Conservation (phyloP, 1,140 invertebrate genomes). For the Ostrea denselamellosa region DNA sequence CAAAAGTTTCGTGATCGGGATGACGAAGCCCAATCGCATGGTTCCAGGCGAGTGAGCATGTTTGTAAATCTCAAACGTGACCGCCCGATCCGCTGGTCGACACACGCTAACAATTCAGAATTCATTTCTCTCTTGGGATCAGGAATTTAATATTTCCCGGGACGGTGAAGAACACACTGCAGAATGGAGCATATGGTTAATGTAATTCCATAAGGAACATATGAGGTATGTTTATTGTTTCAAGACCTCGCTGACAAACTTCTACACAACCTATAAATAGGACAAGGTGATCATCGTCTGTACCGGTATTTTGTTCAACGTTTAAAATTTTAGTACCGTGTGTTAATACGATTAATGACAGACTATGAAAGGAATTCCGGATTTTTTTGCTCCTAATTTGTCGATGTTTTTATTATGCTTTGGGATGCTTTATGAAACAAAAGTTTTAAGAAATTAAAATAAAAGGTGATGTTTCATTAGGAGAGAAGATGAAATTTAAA, state of each 20-base stretch:
- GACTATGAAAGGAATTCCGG: not conserved
- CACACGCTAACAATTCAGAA: not conserved
- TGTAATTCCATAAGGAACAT: not conserved
- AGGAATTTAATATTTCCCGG: not conserved
- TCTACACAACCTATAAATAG: no score
- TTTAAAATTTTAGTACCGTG: not conserved
- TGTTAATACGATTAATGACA: not conserved
- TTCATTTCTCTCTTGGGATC: not conserved
- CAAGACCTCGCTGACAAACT: not conserved
- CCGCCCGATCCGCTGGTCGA: not conserved
- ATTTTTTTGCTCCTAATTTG: not conserved
- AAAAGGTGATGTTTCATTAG: no score
- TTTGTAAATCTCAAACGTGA: constrained; percentile 5
- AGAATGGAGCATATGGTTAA: not conserved
- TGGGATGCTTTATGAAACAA: no score
- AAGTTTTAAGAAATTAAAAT: no score
- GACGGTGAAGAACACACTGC: not conserved
- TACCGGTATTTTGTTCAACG: not conserved
- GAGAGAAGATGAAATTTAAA: no score
- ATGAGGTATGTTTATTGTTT: not conserved
- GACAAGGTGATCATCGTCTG: not conserved
- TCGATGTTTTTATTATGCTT: no score
- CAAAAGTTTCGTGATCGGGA: not conserved
- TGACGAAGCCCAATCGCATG: not conserved
- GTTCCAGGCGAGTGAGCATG: not conserved